Evolutionary conservation across 2,888 invertebrate genomes (phyloP), one percentile per base, ranked within the genome.

Genomic region (Lithosia quadra): DNA sequence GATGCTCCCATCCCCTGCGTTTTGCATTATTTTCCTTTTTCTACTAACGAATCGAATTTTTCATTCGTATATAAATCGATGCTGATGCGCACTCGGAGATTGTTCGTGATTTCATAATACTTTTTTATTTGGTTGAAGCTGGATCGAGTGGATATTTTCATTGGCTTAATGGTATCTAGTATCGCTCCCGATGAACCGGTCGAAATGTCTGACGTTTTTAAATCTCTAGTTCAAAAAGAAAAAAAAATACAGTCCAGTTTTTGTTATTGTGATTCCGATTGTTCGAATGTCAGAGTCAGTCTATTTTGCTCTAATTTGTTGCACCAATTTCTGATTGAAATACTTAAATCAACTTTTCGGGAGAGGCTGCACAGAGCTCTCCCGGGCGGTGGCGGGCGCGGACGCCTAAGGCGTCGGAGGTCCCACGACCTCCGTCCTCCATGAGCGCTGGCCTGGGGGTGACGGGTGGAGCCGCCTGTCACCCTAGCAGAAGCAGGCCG

Each of bases 31-130:
- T 92, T 90, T 89, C 85, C 90, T 93, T 91, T 91, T 91, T 86
- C 83, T 84, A 86, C 92, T 92, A 92, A 92, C 92, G 92, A 93
- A 94, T 93, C 87, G 90, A 90, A 91, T 88, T 90, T 90, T 92
- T 88, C 88, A 86, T 88, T 88, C 86, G 86, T 87, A 86, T 90
- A 90, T 84, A 88, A 86, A 87, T 86, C 84, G 88, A 86, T 86
- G 84, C 84, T 83, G 84, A 84, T 81, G 81, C 81, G 77, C 83
- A 81, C 79, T 82, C 79, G 80, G 77, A 75, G 76, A 80, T 81
- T 71, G 75, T 75, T 80, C 68, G 70, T 67, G 71, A 71, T 68
- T 77, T 78, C 36, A 73, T 28, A 67, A 67, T 76, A 64, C 67
- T 77, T 77, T 77, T 49, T 61, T 62, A 28, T 78, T 80, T 60